Conservation (phyloP, 1,140 invertebrate genomes). For the Chlorops oryzae region DNA sequence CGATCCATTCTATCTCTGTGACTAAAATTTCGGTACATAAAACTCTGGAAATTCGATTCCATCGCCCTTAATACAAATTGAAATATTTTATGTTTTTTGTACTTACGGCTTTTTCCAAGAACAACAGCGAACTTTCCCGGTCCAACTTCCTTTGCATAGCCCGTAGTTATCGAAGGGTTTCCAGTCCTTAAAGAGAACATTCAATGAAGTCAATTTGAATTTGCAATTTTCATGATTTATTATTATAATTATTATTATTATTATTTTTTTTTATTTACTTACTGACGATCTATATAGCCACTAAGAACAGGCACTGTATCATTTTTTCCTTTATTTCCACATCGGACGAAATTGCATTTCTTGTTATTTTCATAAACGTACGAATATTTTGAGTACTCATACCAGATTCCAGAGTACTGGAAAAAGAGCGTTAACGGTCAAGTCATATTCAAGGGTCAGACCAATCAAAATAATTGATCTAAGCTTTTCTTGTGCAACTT, state of each 20-base stretch:
- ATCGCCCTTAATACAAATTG: background rate
- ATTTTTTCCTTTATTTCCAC: constrained; percentile 53
- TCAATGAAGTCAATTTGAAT: no score
- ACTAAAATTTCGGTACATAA: no score
- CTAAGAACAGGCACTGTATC: constrained; percentile 1
- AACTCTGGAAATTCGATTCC: no score
- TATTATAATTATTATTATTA: background rate
- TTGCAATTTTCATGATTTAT: background rate
- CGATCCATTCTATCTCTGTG: no score
- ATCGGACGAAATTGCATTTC: constrained; percentile 67
- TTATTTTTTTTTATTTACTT: background rate
- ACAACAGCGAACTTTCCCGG: constrained; percentile 6
- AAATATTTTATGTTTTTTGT: background rate
- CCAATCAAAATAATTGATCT: no score
- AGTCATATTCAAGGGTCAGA: no score
- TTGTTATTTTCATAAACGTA: constrained; percentile 67
- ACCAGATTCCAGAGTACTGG: constrained; percentile 68
- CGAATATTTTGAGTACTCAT: constrained; percentile 70
- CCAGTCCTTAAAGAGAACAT: constrained; percentile 2
- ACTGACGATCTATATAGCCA: constrained; percentile 5
- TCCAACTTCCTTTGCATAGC: constrained; percentile 6
- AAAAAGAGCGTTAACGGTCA: no score
- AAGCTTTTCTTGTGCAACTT: no score
- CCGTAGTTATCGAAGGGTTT: background rate
- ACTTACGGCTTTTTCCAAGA: constrained; percentile 12